Evolutionary conservation across 2,797 vertebrate species (phyloP).

Genomic region (Halcyon leucocephala): DNA sequence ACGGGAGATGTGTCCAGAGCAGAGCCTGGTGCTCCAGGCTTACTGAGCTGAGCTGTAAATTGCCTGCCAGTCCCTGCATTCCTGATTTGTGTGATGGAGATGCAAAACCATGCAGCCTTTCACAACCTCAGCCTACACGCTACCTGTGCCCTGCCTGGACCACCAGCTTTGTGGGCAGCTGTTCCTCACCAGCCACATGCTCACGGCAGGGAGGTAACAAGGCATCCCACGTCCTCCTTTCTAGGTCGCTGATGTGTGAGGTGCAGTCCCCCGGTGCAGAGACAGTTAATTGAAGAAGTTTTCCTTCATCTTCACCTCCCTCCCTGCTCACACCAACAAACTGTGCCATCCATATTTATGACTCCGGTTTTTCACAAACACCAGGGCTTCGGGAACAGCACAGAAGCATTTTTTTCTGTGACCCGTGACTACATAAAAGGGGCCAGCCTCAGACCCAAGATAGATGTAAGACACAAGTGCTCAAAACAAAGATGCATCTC

Average conservation of each 20-base stretch:
- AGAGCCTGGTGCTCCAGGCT: not conserved
- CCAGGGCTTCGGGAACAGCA: not conserved
- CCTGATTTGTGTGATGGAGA: accelerated
- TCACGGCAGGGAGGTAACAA: not conserved
- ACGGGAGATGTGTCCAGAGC: accelerated
- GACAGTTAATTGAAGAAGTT: not conserved
- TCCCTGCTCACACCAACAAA: not conserved
- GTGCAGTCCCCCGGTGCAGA: not conserved
- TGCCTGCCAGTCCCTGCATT: accelerated
- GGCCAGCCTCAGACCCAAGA: not conserved
- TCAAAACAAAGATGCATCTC: not conserved
- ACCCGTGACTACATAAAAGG: not conserved
- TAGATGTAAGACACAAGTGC: not conserved
- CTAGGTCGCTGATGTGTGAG: accelerated
- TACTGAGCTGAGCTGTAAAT: not conserved
- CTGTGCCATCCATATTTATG: not conserved
- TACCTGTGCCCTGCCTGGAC: not conserved
- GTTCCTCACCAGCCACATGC: not conserved
- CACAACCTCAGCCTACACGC: not conserved
- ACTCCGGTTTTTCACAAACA: not conserved
- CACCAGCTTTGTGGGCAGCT: not conserved
- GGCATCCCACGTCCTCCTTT: not conserved
- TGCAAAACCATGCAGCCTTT: not conserved
- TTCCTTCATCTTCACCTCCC: not conserved
- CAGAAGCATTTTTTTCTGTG: not conserved